Percentiles rank a stretch among this genome's conserved stretches.
These are phyloP conservation scores for Aspidoscelis tigris DNA, from an alignment of 2,113 vertebrate species.

Conservation along the genomic window DNA sequence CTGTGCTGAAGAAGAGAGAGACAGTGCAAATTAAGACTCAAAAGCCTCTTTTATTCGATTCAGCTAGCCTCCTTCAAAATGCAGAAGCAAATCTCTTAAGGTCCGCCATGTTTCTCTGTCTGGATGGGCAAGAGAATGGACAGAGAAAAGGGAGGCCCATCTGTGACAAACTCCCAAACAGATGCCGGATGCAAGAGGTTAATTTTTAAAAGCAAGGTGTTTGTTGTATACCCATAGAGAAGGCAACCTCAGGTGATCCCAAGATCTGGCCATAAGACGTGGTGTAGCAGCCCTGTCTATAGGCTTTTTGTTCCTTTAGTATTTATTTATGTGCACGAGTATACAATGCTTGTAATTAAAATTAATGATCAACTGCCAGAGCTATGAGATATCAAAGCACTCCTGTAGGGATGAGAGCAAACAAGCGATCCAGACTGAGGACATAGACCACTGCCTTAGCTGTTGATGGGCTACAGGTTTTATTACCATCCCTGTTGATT, in stretches of 20 bases:
- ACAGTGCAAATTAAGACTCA: not conserved
- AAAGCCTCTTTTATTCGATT: not conserved
- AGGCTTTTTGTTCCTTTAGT: no score
- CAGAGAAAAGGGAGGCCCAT: not conserved
- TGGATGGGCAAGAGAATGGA: not conserved
- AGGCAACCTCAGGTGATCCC: not conserved
- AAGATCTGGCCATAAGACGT: not conserved
- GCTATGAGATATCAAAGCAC: not conserved
- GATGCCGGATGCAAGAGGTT: not conserved
- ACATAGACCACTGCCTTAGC: not conserved
- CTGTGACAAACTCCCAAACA: not conserved
- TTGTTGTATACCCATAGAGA: not conserved
- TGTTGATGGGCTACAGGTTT: not conserved
- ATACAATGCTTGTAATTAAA: not conserved
- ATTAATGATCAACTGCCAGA: not conserved
- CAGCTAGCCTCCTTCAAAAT: not conserved
- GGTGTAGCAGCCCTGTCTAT: no score
- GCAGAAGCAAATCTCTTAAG: not conserved
- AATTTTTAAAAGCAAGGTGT: not conserved
- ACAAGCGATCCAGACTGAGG: not conserved
- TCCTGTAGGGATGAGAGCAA: not conserved
- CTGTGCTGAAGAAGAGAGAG: not conserved
- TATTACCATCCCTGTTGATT: not conserved
- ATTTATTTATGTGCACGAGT: no score
- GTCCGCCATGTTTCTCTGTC: not conserved